Conservation (phyloP, 2,888 invertebrate genomes). For the Metellina segmentata region DNA sequence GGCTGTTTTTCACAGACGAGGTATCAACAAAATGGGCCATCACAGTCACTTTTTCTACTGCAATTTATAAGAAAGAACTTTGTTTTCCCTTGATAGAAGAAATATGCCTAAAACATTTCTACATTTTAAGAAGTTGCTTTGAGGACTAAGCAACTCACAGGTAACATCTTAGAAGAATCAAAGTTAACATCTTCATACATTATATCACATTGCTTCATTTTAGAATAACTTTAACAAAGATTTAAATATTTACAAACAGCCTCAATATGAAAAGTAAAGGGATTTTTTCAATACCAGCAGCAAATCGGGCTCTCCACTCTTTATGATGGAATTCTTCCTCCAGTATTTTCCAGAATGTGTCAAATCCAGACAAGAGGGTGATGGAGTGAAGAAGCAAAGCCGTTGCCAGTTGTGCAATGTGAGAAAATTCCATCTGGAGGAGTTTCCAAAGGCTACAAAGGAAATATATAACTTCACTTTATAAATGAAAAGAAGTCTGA, state of each 20-base stretch:
- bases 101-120: too few relatives aligned
- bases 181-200: not conserved
- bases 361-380: slow-evolving; percentile 94
- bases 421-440: slow-evolving; percentile 94
- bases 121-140: too few relatives aligned
- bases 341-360: slow-evolving; percentile 97
- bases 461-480: not conserved
- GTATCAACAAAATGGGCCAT: slow-evolving; percentile 96
- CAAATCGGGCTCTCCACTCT: slow-evolving; percentile 94
- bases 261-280: not conserved
- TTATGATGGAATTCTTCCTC: slow-evolving; percentile 95
- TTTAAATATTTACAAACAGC: not conserved
- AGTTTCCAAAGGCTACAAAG: slow-evolving; percentile 91
- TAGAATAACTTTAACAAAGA: not conserved
- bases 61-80: not conserved
- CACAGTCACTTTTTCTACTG: slow-evolving; percentile 95
- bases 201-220: not conserved
- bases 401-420: slow-evolving; percentile 95
- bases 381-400: slow-evolving; percentile 97
- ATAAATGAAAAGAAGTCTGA: too few relatives aligned
- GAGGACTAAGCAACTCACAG: not conserved
- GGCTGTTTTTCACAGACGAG: slow-evolving; percentile 90
- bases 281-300: slow-evolving; percentile 85
- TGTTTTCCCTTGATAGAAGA: not conserved
- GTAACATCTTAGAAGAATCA: not conserved